Evolutionary conservation across 2,113 vertebrate species (phyloP), one percentile per base, ranked within the genome.

Genomic region (Zingel zingel): DNA sequence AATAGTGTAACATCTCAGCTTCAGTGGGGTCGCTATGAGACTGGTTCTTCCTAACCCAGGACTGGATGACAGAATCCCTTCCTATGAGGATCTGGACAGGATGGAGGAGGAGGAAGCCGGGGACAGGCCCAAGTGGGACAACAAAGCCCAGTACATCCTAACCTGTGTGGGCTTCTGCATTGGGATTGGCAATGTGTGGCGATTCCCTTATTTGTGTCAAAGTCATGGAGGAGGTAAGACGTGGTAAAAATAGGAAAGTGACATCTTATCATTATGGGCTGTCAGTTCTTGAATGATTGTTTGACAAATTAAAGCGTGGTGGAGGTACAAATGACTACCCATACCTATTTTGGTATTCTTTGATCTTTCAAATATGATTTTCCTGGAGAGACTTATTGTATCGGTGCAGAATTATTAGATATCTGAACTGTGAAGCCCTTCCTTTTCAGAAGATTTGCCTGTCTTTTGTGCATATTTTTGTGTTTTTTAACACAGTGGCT

Each of bases 181-280:
- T 75, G 98, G 98, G 18, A 95, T 99, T 27, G 98, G 98, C 81
- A 98, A 98, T 0, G 97, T 98, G 43, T 98, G 98, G 97, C 81
- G 97, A 30, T 99, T 99, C 85, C 98, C 98, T 0, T 99, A 98
- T 91, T 94, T 99, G 78, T 98, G 97, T 85, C 98, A 99, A 94
- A 98, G 93, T 88, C 97, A 99, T 0, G 97, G 98, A 89, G 98
- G 98, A 97, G 97, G 97, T 98, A 95, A 74, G 92, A 12, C 15
- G 10, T 70, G 14, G 74, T 33, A 4, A 51, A 79, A 62, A 59
- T 19, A 3, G 14, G 43, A 15, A 66, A 45, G 2, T 2, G 7
- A 18, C 3, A 15, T 39, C 2, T 10, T 36, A 18, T 18, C 9
- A 5, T 51, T 6, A 53, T 68, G 16, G 54, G 39, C 33, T 5